phyloP scores from a whole-genome alignment of 2,888 invertebrate genomes.

The Malthinus seriepunctatus region DNA sequence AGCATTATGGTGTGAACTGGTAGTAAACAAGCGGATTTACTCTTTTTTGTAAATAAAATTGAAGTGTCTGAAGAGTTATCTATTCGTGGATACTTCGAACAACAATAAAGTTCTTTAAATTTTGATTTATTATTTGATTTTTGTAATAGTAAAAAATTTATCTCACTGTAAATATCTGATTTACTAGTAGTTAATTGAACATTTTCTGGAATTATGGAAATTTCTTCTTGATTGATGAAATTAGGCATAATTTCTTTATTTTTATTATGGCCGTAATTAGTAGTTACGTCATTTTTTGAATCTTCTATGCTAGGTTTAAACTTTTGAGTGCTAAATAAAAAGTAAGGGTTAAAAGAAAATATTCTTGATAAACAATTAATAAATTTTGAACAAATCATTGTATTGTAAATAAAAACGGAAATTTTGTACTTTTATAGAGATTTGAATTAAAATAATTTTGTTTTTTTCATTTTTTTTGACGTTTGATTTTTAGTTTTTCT shows the following conservation, averaged over 20 bases:
- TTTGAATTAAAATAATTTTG: background rate
- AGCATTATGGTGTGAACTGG: background rate
- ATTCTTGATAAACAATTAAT: background rate
- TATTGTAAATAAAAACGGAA: background rate
- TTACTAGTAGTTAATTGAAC: background rate
- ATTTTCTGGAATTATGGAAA: no score
- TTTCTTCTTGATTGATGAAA: no score
- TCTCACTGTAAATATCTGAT: background rate
- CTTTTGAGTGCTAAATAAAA: background rate
- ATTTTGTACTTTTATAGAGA: background rate
- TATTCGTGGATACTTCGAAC: background rate
- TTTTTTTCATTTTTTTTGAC: background rate
- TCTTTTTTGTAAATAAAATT: no score
- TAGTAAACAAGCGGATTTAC: no score
- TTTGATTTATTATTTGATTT: background rate
- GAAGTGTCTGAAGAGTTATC: no score
- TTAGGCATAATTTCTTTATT: no score
- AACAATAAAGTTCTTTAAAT: background rate
- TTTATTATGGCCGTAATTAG: no score
- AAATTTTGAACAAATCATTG: conserved; percentile 2
- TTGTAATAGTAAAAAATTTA: background rate
- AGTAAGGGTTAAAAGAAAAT: background rate
- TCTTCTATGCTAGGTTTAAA: no score
- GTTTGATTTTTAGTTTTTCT: no score
- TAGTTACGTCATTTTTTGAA: no score